These are phyloP conservation scores for Eilema depressum DNA, from an alignment of 2,888 invertebrate species.

Conservation along the genomic window DNA sequence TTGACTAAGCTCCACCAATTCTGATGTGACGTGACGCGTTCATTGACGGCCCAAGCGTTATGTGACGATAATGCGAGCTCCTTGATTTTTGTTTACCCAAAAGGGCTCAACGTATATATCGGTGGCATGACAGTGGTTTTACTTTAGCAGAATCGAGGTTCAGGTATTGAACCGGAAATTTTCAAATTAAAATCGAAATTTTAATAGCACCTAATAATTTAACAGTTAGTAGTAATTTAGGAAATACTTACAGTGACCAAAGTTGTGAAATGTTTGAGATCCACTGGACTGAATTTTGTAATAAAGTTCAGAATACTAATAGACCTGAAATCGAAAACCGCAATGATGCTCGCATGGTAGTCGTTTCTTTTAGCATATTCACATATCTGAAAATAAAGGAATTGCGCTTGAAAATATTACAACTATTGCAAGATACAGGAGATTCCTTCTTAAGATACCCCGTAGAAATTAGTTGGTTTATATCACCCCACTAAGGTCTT, in stretches of 20 bases:
- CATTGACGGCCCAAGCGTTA: too few species aligned
- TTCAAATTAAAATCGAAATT: neutral
- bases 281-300: conserved; percentile 45
- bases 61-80: too few species aligned
- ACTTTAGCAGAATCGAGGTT: too few species aligned
- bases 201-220: too few species aligned
- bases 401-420: neutral
- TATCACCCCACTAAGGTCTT: too few species aligned
- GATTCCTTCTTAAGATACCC: neutral
- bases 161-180: too few species aligned
- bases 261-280: conserved; percentile 46
- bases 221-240: neutral
- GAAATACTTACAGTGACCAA: conserved; percentile 50
- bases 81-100: too few species aligned
- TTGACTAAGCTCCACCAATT: too few species aligned
- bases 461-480: too few species aligned
- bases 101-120: too few species aligned
- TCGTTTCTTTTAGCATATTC: conserved; percentile 48
- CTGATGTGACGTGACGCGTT: too few species aligned
- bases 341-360: conserved; percentile 52
- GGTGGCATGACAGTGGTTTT: too few species aligned
- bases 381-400: conserved; percentile 24
- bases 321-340: conserved; percentile 41
- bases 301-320: conserved; percentile 45
- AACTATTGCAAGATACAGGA: neutral